Evolutionary conservation across 2,888 invertebrate species (phyloP).

Genomic region (Formica aserva): DNA sequence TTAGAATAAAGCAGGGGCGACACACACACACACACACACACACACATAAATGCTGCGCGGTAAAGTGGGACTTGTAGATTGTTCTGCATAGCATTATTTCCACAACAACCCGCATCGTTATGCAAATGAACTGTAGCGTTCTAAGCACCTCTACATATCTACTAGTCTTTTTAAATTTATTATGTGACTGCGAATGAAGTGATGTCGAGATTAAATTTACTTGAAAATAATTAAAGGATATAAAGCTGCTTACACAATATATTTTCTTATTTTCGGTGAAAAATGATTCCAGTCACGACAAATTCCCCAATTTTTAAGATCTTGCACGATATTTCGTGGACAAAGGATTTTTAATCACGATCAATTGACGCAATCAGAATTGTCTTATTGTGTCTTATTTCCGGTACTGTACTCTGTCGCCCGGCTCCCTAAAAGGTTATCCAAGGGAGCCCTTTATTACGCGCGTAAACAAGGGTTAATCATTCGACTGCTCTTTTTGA

Average conservation of each 20-base stretch:
- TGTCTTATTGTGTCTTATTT: background rate
- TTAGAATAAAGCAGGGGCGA: constrained; percentile 15
- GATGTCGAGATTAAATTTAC: background rate
- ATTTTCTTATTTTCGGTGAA: background rate
- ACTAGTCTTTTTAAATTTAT: background rate
- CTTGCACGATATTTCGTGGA: background rate
- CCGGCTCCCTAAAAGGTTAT: background rate
- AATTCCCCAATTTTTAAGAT: background rate
- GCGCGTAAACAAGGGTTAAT: constrained; percentile 18
- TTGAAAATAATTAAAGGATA: background rate
- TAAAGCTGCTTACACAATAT: background rate
- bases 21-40: background rate
- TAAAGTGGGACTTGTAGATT: constrained; percentile 6
- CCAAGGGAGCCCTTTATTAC: background rate
- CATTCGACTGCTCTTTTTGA: constrained; percentile 16
- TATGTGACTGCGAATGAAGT: background rate
- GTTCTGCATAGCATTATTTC: background rate
- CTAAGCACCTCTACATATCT: background rate
- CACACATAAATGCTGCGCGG: background rate
- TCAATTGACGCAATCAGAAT: constrained; percentile 4
- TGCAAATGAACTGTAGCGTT: background rate
- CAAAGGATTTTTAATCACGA: background rate
- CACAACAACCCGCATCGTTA: constrained; percentile 13
- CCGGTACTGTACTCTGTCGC: background rate
- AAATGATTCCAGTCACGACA: constrained; percentile 3